Evolutionary conservation across 2,113 vertebrate species (phyloP).

Genomic region (Osmerus mordax): DNA sequence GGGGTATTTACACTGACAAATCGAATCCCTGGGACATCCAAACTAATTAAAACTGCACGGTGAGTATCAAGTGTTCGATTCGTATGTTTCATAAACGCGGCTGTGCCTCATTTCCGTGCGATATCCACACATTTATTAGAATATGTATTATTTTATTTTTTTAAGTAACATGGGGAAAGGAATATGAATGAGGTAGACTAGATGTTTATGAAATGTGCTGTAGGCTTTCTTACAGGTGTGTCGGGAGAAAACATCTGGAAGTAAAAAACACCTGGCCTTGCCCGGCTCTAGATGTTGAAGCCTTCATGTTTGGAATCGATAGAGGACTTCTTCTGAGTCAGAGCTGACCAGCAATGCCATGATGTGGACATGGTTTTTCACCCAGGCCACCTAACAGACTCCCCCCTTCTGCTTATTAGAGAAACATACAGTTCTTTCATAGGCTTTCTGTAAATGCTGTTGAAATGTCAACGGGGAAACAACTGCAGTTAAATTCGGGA

Average conservation of each 20-base stretch:
- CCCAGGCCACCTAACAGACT: constrained; percentile 36
- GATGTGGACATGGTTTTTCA: constrained; percentile 49
- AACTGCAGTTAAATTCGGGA: not conserved
- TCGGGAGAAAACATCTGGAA: too few species aligned
- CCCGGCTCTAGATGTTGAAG: too few species aligned
- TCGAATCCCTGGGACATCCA: constrained; percentile 39
- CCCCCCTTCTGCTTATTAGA: constrained; percentile 49
- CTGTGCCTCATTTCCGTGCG: constrained; percentile 32
- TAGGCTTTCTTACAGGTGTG: too few species aligned
- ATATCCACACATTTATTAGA: constrained; percentile 1
- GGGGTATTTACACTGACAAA: constrained; percentile 48
- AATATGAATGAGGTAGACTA: too few species aligned
- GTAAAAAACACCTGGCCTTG: too few species aligned
- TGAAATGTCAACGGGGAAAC: not conserved
- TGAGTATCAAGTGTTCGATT: constrained; percentile 35
- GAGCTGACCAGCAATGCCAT: constrained; percentile 24
- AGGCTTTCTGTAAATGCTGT: not conserved
- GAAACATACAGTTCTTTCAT: constrained; percentile 35
- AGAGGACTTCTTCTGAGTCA: not conserved
- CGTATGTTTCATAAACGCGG: constrained; percentile 34
- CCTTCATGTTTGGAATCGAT: too few species aligned
- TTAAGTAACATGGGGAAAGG: too few species aligned
- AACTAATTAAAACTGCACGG: constrained; percentile 44
- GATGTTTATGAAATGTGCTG: too few species aligned
- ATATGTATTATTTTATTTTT: too few species aligned